Evolutionary conservation across 1,140 invertebrate species (phyloP).

Genomic region (Diabrotica virgifera): DNA sequence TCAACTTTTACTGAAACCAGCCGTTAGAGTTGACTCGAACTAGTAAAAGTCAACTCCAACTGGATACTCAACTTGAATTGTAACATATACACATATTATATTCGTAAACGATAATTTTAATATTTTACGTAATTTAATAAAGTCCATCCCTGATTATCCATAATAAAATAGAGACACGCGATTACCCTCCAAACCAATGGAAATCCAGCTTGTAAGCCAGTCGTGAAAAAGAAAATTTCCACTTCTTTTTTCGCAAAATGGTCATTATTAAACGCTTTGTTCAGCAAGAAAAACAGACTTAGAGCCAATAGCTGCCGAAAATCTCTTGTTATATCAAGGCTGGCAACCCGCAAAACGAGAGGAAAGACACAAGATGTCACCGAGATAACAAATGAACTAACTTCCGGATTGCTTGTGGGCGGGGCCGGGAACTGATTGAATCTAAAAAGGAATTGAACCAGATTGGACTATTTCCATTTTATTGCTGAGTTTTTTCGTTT

Average conservation of each 20-base stretch:
- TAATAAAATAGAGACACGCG: slow-evolving; percentile 12
- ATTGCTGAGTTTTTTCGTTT: background rate
- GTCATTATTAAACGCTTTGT: slow-evolving; percentile 47
- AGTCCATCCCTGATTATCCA: background rate
- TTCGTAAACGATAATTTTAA: too few species aligned
- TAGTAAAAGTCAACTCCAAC: too few species aligned
- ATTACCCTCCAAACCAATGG: slow-evolving; percentile 19
- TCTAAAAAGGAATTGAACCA: slow-evolving; percentile 20
- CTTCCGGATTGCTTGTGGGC: slow-evolving; percentile 12
- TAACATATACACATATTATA: too few species aligned
- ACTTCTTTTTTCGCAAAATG: slow-evolving; percentile 23
- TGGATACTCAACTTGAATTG: too few species aligned
- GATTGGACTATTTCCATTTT: slow-evolving; percentile 18
- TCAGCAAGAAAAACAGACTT: slow-evolving; percentile 42
- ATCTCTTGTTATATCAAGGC: slow-evolving; percentile 41
- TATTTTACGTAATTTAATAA: background rate
- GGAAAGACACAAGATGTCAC: slow-evolving; percentile 16
- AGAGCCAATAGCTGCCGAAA: slow-evolving; percentile 41
- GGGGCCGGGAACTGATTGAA: slow-evolving; percentile 16
- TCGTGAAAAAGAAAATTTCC: slow-evolving; percentile 19
- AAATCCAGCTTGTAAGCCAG: slow-evolving; percentile 10
- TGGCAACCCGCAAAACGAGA: slow-evolving; percentile 35
- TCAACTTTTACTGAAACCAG: too few species aligned
- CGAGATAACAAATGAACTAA: slow-evolving; percentile 22
- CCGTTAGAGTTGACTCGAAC: too few species aligned